Base-by-base conservation (phyloP, 2,888 invertebrate genomes). In the Axea sp. region DNA sequence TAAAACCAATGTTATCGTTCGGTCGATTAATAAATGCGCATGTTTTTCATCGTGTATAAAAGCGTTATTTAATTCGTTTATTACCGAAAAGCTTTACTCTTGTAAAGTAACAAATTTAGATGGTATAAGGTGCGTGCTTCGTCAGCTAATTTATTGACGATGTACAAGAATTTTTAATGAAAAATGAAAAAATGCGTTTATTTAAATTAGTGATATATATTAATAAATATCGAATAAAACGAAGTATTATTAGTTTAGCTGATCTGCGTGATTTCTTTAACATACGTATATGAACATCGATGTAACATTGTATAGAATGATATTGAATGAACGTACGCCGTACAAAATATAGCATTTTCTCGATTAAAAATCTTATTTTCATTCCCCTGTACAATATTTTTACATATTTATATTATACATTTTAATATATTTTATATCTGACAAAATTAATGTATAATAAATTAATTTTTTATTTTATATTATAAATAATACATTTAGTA, bases 241-340 rank as follows among this genome's bases (percentile, higher is more conserved):
- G 74, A 83, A 83, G 82, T 84, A 84, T 84, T 84, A 83, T 76
- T 83, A 81, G 73, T 49, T 49, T 73, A 73, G 81, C 78, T 79
- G 79, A 82, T 76, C 80, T 82, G 76, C 81, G 81, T 81, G 81
- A 80, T 81, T 83, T 82, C 79, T 82, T 80, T 78, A 81, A 81
- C 79, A 82, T 80, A 82, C 80, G 82, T 85, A 78, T 78, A 80
- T 81, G 49, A 73, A 67, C 67, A 73, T 68, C 49, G 51, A 67
- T 73, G 65, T 67, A 73, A 67, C 59, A 37, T 71, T 73, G 71
- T 47, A 62, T 67, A 72, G 65, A 67, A 33, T 73, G 73, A 60
- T 68, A 73, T 14, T 24, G 62, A 60, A 65, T 49, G 41, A 53
- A 62, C 30, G 62, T 68, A 67, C 53, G 59, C 59, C 72, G 64